A percentile compares a stretch with the other conserved stretches of the same genome.
Conservation (phyloP, 2,113 vertebrate species). For the Nibea albiflora region DNA sequence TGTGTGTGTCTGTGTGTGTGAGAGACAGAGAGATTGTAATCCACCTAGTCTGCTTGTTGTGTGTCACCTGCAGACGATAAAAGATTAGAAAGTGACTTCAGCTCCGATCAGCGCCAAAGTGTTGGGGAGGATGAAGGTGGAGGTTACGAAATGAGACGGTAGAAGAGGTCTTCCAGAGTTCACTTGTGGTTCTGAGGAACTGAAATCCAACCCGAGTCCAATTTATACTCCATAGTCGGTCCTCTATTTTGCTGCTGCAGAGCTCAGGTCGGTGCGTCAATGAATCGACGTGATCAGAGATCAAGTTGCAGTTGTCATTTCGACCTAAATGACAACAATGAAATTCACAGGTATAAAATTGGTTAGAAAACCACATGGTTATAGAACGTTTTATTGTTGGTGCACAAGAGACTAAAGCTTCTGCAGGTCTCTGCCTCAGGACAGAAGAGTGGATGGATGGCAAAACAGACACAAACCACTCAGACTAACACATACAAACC, state of each 20-base stretch:
- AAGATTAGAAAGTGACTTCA: constrained; percentile 72
- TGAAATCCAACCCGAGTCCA: not conserved
- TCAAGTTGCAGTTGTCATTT: too few species aligned
- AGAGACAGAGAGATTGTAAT: constrained; percentile 57
- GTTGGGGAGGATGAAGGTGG: constrained; percentile 7
- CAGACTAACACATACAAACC: not conserved
- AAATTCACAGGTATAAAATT: not conserved
- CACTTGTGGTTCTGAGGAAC: not conserved
- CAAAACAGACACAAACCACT: not conserved
- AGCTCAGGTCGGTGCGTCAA: too few species aligned
- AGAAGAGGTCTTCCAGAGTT: constrained; percentile 27
- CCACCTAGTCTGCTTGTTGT: constrained; percentile 71
- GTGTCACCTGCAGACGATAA: constrained; percentile 65
- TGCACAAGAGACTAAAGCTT: too few species aligned
- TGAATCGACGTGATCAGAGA: too few species aligned
- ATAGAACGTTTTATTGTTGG: too few species aligned
- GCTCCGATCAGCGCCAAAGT: constrained; percentile 41
- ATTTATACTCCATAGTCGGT: not conserved
- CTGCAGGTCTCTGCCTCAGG: too few species aligned
- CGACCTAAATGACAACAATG: not conserved
- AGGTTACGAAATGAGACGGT: not conserved
- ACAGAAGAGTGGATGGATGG: not conserved
- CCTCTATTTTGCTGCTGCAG: not conserved
- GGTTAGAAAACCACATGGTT: too few species aligned
- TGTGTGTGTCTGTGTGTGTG: not conserved